Evolutionary conservation across 2,797 vertebrate species (phyloP), one percentile per base, ranked within the genome.

Genomic region (Amblyopsis hoosieri): DNA sequence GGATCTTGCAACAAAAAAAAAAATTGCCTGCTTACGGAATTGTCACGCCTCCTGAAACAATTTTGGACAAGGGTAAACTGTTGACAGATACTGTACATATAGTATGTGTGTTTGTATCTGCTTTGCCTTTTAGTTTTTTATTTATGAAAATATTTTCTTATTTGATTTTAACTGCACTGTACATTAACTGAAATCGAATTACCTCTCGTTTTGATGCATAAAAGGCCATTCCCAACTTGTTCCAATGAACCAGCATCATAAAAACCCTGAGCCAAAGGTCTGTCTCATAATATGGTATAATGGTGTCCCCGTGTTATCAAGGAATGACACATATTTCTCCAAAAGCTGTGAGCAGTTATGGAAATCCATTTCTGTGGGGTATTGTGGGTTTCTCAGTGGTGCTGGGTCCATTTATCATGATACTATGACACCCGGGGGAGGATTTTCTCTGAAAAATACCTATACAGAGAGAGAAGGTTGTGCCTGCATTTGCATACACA

Each of bases 371-470:
- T 79, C 87, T 85, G 63, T 72, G 75, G 85, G 87, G 77, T 77
- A 83, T 84, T 87, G 83, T 84, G 81, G 85, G 84, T 85, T 79
- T 87, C 84, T 89, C 83, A 67, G 80, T 14, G 54, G 85, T 72
- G 75, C 83, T 0, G 62, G 74, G 81, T 81, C 76, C 86, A 91
- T 91, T 90, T 77, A 88, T 91, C 89, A 91, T 87, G 72, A 83
- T 83, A 76, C 74, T 71, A 74, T 84, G 83, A 89, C 86, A 89
- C 82, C 85, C 85, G 78, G 64, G 86, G 85, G 74, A 68, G 79
- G 80, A 85, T 77, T 65, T 53, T 81, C 76, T 62, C 74, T 62
- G 52, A 71, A 82, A 83, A 81, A 85, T 76, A 79, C 81, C 70
- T 69, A 45, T 60, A 75, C 78, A 72, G 51, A 75, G 45, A 56